These are phyloP conservation scores for Drosophila nr. fundita DNA, from an alignment of 2,888 invertebrate species.

Conservation along the genomic window DNA sequence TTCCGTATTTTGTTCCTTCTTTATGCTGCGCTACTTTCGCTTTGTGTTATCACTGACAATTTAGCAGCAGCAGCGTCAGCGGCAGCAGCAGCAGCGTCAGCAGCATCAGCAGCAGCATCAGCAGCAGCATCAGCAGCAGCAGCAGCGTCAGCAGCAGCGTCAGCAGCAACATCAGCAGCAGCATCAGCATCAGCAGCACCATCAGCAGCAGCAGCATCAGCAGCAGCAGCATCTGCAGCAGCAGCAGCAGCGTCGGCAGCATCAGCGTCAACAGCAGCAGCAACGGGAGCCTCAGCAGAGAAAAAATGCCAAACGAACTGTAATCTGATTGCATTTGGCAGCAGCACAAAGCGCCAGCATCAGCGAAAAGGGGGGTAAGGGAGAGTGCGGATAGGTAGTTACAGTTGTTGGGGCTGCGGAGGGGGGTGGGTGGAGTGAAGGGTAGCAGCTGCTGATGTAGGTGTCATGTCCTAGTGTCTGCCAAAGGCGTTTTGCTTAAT, in stretches of 20 bases:
- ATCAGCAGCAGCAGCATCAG: conserved; percentile 25
- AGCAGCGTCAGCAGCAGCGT: conserved; percentile 22
- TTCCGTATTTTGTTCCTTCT: conserved; percentile 19
- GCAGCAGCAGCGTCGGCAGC: conserved; percentile 2
- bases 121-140: conserved; percentile 36
- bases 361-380: neutral
- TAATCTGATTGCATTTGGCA: conserved; percentile 81
- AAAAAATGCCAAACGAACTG: conserved; percentile 64
- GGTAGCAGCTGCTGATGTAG: conserved; percentile 25
- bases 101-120: neutral
- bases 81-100: neutral
- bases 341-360: conserved; percentile 60
- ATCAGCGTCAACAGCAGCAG: neutral
- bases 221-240: neutral
- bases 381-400: neutral
- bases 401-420: neutral
- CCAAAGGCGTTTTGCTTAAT: conserved; percentile 77
- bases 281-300: conserved; percentile 6
- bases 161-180: neutral
- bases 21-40: conserved; percentile 53
- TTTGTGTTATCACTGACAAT: conserved; percentile 72
- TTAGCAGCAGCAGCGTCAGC: conserved; percentile 45
- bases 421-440: neutral
- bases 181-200: conserved; percentile 5
- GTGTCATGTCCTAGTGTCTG: conserved; percentile 66